Base-by-base conservation (phyloP, 30 jellyfish, hydroid and myxozoan species). In the Aurelia sp. region DNA sequence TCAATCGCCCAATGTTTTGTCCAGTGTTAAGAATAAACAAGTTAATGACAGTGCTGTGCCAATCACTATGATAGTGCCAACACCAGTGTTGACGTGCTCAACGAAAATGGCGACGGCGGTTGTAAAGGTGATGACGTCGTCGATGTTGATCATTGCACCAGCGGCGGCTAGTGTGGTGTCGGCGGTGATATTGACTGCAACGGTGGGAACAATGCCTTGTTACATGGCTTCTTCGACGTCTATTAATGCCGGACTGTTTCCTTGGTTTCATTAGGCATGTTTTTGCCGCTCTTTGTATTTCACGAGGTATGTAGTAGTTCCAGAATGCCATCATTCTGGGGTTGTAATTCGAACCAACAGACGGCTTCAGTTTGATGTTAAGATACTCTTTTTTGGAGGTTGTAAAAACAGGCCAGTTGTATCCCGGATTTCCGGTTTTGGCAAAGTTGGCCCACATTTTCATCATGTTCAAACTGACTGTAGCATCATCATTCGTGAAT, bases 391-490 rank as follows among this genome's bases (percentile, higher is more conserved):
- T 70, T 57, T 30, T 58, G 3, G 18, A 3, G 4, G 17, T 55
- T 59, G 59, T 59, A 20, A 6, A 66, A 8, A 53, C 33, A 53
- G 91, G 85, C 91, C 83, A 59, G 48, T 59, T 48, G 23, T 70
- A 58, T 35, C 62, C 78, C n/a, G 91, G 91, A 33, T 68, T 69
- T 62, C 91, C 91, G 3, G 83, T 68, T 48, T 70, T 69, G 15
- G 91, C 91, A 21, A 82, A 82, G 22, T 82, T 72, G 27, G 91
- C 62, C 91, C 91, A 82, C 85, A 82, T 69, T 59, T 55, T 35
- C 91, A 82, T 82, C 79, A 82, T 40, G 37, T n/a, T 58, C 18
- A 17, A 15, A 20, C 72, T 30, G 58, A 82, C 51, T 20, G 13
- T 70, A 13, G 19, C 53, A 12, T 82, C 91, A 23, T 70, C 79